Base-by-base conservation (phyloP, 2,113 vertebrate species). In the Ochotona princeps region DNA sequence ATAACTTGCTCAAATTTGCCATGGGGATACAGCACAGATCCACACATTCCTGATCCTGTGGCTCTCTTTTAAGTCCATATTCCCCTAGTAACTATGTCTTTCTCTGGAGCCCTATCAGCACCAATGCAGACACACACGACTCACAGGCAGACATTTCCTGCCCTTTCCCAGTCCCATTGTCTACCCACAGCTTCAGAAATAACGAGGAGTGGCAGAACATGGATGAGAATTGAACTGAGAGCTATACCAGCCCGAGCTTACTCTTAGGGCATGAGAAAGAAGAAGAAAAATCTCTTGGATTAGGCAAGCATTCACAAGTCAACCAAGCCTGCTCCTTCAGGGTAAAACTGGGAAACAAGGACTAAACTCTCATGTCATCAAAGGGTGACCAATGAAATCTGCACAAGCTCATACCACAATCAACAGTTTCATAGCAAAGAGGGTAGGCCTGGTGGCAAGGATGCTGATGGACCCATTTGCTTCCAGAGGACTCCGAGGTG, bases 111-210 rank as follows among this genome's bases (percentile, higher is more conserved):
- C 9, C 21, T 2, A 2, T 57, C 54, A 57, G 54, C 15, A 28
- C 57, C 65, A 84, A 30, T 63, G 49, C 13, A 69, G 79, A 86
- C 6, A n/a, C 60, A 81, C 83, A 66, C 8, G 85, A 10, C 65
- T 15, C 35, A 87, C 0, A 38, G 14, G 1, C 73, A 23, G 26
- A 79, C 23, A 61, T 11, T 51, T 49, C 18, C 26, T 74, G 12
- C 5, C 35, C 73, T 81, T 25, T 25, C 30, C 61, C 15, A 91
- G 61, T 60, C 83, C 61, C 86, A 15, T 74, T 30, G 18, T 67
- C 30, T 84, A 94, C 65, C 47, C 25, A 93, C 87, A 18, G 4
- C 63, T 83, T 96, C n/a, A 35, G 67, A 94, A 90, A 67, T 60
- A 87, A 78, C 0, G 79, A 35, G 6, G 9, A 51, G 28, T 88